These are phyloP conservation scores for Chironomus tentans DNA, from an alignment of 2,888 invertebrate species.

Conservation along the genomic window DNA sequence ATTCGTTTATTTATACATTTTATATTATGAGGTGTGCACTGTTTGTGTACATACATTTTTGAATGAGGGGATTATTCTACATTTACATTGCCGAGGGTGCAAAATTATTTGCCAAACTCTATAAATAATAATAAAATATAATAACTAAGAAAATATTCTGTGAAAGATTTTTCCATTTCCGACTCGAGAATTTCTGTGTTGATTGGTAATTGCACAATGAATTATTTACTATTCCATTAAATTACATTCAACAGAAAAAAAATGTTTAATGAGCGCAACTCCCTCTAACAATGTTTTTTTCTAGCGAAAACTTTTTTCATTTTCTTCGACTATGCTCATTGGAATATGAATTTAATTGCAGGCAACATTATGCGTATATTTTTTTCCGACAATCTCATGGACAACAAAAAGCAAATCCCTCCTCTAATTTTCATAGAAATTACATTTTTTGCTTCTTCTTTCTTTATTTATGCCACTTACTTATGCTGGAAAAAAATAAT, in stretches of 20 bases:
- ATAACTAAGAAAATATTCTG: background rate
- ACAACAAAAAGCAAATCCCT: too few relatives aligned
- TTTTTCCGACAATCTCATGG: too few relatives aligned
- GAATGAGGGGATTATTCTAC: too few relatives aligned
- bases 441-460: too few relatives aligned
- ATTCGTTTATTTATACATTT: too few relatives aligned
- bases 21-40: too few relatives aligned
- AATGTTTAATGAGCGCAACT: slow-evolving; percentile 15
- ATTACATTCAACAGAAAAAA: background rate
- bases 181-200: background rate
- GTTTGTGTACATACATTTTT: too few relatives aligned
- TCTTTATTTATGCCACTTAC: too few relatives aligned
- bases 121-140: slow-evolving; percentile 14
- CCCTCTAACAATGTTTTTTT: background rate
- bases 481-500: too few relatives aligned
- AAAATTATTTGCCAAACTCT: slow-evolving; percentile 13
- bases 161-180: too few relatives aligned
- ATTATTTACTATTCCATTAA: slow-evolving; percentile 24
- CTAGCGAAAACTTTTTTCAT: background rate
- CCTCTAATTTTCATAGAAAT: too few relatives aligned
- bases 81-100: background rate
- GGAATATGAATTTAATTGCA: slow-evolving; percentile 17
- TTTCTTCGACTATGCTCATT: background rate
- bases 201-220: slow-evolving; percentile 24
- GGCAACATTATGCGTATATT: slow-evolving; percentile 9